Evolutionary conservation across 2,113 vertebrate genomes (phyloP).

Genomic region (Pyxicephalus adspersus): DNA sequence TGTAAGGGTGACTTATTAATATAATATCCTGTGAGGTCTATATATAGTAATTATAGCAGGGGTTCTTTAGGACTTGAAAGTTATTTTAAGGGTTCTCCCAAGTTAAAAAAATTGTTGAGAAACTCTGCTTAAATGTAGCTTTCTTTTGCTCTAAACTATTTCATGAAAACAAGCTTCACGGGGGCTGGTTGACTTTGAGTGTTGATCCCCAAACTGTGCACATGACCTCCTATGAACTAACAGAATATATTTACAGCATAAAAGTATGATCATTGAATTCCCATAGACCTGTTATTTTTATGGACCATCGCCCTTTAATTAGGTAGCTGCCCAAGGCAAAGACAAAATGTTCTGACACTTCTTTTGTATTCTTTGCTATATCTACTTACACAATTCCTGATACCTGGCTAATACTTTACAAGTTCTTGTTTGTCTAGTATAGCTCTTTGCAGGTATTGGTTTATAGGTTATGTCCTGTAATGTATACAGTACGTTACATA

Average conservation of each 20-base stretch:
- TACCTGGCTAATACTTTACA: background rate
- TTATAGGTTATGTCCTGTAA: background rate
- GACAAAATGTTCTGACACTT: background rate
- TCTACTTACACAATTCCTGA: background rate
- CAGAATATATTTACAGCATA: background rate
- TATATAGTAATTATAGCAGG: too few relatives aligned
- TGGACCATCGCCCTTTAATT: constrained; percentile 1
- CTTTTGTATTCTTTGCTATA: background rate
- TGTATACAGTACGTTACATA: background rate
- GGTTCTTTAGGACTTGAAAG: too few relatives aligned
- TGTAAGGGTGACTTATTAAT: too few relatives aligned
- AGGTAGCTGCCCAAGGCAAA: constrained; percentile 2
- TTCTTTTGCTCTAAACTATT: too few relatives aligned
- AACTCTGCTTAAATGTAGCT: too few relatives aligned
- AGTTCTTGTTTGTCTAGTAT: background rate
- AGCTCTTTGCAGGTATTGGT: background rate
- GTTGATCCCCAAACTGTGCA: background rate
- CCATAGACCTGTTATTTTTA: background rate
- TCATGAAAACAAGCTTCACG: background rate
- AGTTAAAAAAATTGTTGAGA: too few relatives aligned
- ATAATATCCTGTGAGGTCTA: too few relatives aligned
- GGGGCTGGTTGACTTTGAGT: background rate
- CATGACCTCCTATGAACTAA: background rate
- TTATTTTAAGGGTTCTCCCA: too few relatives aligned
- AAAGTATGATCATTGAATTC: background rate